These are phyloP conservation scores for Oxycera nigricornis DNA, from an alignment of 2,888 invertebrate species.

Conservation along the genomic window DNA sequence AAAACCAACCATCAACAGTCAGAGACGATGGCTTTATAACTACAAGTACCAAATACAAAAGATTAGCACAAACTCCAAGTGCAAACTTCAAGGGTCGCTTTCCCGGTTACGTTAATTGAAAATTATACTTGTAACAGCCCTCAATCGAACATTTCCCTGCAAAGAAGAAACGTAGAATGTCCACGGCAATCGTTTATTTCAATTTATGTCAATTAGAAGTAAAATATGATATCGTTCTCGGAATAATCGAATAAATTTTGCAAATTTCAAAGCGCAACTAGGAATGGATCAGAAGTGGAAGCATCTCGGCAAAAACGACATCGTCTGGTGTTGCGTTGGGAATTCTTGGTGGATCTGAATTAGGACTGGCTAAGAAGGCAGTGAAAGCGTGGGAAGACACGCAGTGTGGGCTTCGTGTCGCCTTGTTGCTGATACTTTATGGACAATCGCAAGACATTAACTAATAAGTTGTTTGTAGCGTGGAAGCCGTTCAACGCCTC, in stretches of 20 bases:
- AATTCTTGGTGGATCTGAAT: too few relatives aligned
- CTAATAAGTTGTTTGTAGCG: conserved; percentile 21
- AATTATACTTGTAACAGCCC: conserved; percentile 16
- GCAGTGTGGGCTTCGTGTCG: not conserved
- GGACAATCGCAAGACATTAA: conserved; percentile 7
- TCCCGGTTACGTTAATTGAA: not conserved
- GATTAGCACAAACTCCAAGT: not conserved
- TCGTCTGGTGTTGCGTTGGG: too few relatives aligned
- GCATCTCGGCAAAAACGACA: not conserved
- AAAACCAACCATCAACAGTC: too few relatives aligned
- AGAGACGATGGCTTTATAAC: too few relatives aligned
- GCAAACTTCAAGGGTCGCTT: not conserved
- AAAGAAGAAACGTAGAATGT: not conserved
- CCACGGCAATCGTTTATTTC: conserved; percentile 44
- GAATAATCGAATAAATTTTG: conserved; percentile 43
- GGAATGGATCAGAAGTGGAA: not conserved
- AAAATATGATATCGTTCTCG: conserved; percentile 44
- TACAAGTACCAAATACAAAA: not conserved
- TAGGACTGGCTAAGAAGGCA: not conserved
- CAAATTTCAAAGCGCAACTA: conserved; percentile 20
- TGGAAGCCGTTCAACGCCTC: conserved; percentile 12
- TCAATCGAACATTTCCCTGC: not conserved
- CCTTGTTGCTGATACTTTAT: not conserved
- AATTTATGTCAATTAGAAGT: conserved; percentile 46
- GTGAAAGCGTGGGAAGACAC: not conserved